A percentile compares a stretch with the other conserved stretches of the same genome.
These are phyloP conservation scores for Narcine bancroftii DNA, from an alignment of 2,113 vertebrate species.

Conservation along the genomic window DNA sequence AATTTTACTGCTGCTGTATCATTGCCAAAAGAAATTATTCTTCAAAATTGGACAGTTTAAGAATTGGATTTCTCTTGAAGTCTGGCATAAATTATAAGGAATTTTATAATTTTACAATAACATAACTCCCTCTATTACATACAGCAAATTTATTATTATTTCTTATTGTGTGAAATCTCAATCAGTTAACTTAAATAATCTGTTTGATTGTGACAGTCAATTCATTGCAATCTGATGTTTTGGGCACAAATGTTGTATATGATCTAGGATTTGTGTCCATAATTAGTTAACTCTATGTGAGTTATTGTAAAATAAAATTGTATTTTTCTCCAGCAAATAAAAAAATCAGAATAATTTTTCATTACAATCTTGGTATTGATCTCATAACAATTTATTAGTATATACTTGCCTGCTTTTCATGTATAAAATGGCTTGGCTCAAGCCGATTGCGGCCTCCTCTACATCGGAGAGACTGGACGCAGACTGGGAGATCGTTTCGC, in stretches of 20 bases:
- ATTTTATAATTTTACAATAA: slow-evolving; percentile 19
- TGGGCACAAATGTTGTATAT: background rate
- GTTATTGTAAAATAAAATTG: background rate
- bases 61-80: background rate
- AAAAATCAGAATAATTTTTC: background rate
- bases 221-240: background rate
- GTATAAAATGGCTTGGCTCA: too few relatives aligned
- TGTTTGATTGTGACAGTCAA: background rate
- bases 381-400: background rate
- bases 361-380: background rate
- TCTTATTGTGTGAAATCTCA: background rate
- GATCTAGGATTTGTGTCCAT: background rate
- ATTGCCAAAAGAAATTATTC: background rate
- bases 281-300: background rate
- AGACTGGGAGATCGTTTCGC: too few relatives aligned
- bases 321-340: background rate
- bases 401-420: too few relatives aligned
- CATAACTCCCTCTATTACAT: background rate
- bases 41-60: background rate
- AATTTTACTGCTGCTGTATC: background rate
- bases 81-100: background rate
- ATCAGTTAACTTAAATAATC: background rate
- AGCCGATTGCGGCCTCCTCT: too few relatives aligned
- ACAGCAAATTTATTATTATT: background rate
- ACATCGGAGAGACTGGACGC: too few relatives aligned